Evolutionary conservation across 2,113 vertebrate species (phyloP).

Genomic region (Orycteropus afer): DNA sequence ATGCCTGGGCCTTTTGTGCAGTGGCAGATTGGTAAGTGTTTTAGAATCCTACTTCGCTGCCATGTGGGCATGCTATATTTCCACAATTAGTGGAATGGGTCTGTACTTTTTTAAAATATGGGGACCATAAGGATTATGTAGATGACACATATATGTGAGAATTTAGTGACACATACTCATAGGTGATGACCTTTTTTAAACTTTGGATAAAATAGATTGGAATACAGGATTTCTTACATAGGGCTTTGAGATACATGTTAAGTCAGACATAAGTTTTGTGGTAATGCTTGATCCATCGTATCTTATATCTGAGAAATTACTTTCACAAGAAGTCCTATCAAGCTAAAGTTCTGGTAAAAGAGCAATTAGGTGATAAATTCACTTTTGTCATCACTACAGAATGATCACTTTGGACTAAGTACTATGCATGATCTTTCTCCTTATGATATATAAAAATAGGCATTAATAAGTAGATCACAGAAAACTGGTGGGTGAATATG

Average conservation of each 20-base stretch:
- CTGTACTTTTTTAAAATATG: constrained; percentile 51
- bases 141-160: background rate
- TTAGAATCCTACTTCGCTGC: constrained; percentile 10
- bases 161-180: background rate
- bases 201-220: constrained; percentile 45
- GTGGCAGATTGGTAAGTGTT: background rate
- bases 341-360: background rate
- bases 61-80: background rate
- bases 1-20: constrained; percentile 64
- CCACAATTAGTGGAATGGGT: constrained; percentile 21
- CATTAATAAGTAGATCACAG: background rate
- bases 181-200: constrained; percentile 48
- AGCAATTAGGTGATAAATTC: constrained; percentile 18
- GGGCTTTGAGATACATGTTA: background rate
- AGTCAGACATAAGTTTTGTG: constrained; percentile 25
- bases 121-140: background rate
- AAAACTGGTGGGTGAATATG: background rate
- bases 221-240: background rate
- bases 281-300: background rate
- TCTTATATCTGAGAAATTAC: background rate
- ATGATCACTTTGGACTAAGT: background rate
- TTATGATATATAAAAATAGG: background rate
- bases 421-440: background rate
- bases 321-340: background rate
- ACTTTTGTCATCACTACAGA: background rate